A percentile compares a stretch with the other conserved stretches of the same genome.
These are phyloP conservation scores for Australoheros scitulus DNA, from an alignment of 2,113 vertebrate genomes.

Conservation along the genomic window DNA sequence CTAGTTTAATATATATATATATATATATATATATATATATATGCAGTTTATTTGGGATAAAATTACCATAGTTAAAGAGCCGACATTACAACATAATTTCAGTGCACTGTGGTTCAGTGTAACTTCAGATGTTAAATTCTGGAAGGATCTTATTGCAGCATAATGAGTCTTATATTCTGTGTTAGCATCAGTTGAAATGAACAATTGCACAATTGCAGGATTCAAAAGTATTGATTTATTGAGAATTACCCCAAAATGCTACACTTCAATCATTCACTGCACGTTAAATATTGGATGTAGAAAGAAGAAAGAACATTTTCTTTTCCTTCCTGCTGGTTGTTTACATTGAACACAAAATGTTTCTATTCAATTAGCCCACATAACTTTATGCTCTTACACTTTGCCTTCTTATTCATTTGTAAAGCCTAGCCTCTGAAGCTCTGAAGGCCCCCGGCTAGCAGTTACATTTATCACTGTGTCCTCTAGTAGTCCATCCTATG, in stretches of 20 bases:
- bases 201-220: neutral
- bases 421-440: neutral
- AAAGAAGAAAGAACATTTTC: neutral
- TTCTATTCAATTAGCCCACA: neutral
- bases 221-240: neutral
- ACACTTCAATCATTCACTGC: neutral
- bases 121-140: neutral
- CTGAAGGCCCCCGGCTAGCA: slow-evolving; percentile 9
- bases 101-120: neutral
- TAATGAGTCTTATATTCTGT: neutral
- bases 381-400: neutral
- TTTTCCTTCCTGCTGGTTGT: neutral
- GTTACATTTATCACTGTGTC: slow-evolving; percentile 60
- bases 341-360: neutral
- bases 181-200: neutral
- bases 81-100: neutral
- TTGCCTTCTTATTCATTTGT: neutral
- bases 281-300: neutral
- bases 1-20: no score
- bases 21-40: no score
- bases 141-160: neutral
- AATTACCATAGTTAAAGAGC: neutral
- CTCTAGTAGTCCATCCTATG: slow-evolving; percentile 49
- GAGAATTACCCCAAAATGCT: neutral
- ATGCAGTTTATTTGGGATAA: neutral